These are phyloP conservation scores for Epicauta chinensis DNA, from an alignment of 1,140 invertebrate species.

Conservation along the genomic window DNA sequence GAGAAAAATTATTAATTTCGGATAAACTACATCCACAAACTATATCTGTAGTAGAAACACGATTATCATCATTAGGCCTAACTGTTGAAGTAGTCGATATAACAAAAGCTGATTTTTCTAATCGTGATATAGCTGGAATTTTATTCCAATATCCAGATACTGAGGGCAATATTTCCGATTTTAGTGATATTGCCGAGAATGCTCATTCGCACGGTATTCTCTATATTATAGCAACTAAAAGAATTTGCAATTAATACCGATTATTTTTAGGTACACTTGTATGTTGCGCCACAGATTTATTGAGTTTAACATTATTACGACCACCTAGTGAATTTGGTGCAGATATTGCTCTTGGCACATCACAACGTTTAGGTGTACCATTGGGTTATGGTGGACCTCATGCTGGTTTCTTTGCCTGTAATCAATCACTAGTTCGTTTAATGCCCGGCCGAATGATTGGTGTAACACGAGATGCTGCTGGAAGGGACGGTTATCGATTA, in stretches of 20 bases:
- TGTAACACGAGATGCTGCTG: constrained; percentile 71
- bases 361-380: constrained; percentile 88
- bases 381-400: constrained; percentile 83
- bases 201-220: constrained; percentile 72
- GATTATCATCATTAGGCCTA: constrained; percentile 72
- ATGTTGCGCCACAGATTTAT: constrained; percentile 83
- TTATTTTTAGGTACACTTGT: constrained; percentile 67
- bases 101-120: constrained; percentile 67
- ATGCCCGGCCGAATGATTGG: constrained; percentile 98
- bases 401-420: constrained; percentile 91
- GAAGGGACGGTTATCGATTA: constrained; percentile 84
- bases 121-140: constrained; percentile 79
- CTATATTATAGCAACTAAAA: too few species aligned
- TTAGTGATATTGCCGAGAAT: constrained; percentile 66
- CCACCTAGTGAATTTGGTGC: constrained; percentile 92
- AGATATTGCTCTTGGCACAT: constrained; percentile 92
- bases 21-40: constrained; percentile 91
- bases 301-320: constrained; percentile 77
- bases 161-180: constrained; percentile 79
- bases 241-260: not conserved
- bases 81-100: constrained; percentile 61
- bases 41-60: constrained; percentile 83
- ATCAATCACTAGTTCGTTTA: constrained; percentile 70
- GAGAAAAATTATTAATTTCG: constrained; percentile 82
- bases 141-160: constrained; percentile 98